Base-by-base conservation (phyloP, 2,797 vertebrate genomes). In the Microctenopoma lineatum region DNA sequence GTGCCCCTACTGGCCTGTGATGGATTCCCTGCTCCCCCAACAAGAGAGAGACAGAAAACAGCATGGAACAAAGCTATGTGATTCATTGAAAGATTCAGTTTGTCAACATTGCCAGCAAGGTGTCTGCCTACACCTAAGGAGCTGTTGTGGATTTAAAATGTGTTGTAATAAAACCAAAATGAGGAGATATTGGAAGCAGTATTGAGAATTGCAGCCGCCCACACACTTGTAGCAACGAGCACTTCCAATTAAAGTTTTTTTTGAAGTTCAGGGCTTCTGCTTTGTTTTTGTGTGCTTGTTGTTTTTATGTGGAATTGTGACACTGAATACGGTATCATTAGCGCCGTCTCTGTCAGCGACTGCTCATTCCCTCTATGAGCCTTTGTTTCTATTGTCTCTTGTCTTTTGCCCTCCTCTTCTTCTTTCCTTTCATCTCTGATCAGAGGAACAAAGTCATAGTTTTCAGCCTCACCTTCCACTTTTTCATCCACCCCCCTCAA, bases 241-340 rank as follows among this genome's bases (percentile, higher is more conserved):
- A 57, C 74, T 77, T 81, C 90, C 86, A 91, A 87, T 91, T 91
- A 90, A 85, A 75, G 39, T 8, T 45, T 71, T 21, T 83, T 88
- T 89, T 89, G 81, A 87, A 87, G 85, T 90, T 86, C 56, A 47
- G 61, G 64, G 77, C 75, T 79, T 75, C 29, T 62, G 66, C 66
- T 79, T 82, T 88, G 71, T 83, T 69, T 87, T 81, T 71, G 69
- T 62, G 57, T 52, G 38, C 57, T 72, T 78, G 66, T 82, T 86
- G 65, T 83, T 44, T 76, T 45, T 79, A 66, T 79, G 46, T 38
- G 15, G 15, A 75, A 55, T 61, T 75, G 58, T 68, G 80, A 85
- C 79, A 84, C 57, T 1, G 50, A 83, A 82, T 66, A 59, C 45
- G 75, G 58, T 78, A 86, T 84, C 81, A 87, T 90, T 90, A 89